Base-by-base conservation (phyloP, 2,888 invertebrate genomes). In the Synergus japonicus region DNA sequence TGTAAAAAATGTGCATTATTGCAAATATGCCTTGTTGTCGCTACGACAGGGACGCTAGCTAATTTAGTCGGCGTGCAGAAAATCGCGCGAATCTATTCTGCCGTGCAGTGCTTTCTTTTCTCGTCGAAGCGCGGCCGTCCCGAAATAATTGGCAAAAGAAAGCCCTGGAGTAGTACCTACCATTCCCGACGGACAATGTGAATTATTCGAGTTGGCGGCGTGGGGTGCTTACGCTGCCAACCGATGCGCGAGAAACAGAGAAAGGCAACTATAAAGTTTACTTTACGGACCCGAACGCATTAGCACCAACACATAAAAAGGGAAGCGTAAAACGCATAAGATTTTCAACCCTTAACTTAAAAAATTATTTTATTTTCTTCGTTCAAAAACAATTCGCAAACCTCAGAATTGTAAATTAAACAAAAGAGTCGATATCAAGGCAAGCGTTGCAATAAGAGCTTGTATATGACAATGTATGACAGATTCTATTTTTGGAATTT, bases 141-240 rank as follows among this genome's bases (percentile, higher is more conserved):
- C 91, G 88, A 92, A 92, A 92, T 92, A 92, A 92, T 92, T 91
- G 90, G 88, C 91, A 92, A 92, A 92, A 92, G 88, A 90, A 92
- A 91, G 87, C 87, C 87, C 83, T 88, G 86, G 87, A 90, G 89
- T 85, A 83, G 89, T 81, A 85, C 81, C 88, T 84, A 88, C 88
- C 90, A 89, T 90, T 88, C 89, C 88, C 90, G 90, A 91, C 92
- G 90, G 91, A 92, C 92, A 92, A 92, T 92, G 92, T 91, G 91
- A 92, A 92, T 92, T 92, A 92, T 92, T 92, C 89, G 91, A 91
- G 91, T 89, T 88, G 91, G 88, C 90, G 90, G 90, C 88, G 90
- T 88, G 87, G 86, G 84, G 76, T 83, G 85, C 87, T 85, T 83
- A 80, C 83, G 81, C 83, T 82, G 67, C 77, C 76, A 77, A 79